Percentiles rank a stretch among this genome's conserved stretches.
phyloP scores from a whole-genome alignment of 2,888 invertebrate genomes.

The Eilema depressum region DNA sequence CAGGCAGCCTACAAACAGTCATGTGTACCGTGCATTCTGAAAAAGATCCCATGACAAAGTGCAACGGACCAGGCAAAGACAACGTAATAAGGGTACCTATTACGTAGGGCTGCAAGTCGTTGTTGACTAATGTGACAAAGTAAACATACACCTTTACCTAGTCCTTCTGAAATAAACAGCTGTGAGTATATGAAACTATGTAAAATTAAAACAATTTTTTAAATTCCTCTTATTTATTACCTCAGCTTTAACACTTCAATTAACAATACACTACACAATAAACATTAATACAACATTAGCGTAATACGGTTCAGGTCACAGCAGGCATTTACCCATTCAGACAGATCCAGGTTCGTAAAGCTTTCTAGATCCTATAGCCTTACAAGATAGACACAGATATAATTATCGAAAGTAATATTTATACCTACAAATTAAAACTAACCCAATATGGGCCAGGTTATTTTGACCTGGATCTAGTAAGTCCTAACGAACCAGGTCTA shows the following conservation, averaged over 20 bases:
- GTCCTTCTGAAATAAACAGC: neutral
- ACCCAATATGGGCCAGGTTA: neutral
- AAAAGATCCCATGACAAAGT: too few relatives aligned
- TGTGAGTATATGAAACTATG: neutral
- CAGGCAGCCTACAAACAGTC: too few relatives aligned
- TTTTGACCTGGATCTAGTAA: neutral
- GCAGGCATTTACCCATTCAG: slow-evolving; percentile 49
- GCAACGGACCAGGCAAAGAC: too few relatives aligned
- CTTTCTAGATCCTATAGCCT: slow-evolving; percentile 30
- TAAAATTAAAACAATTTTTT: slow-evolving; percentile 41
- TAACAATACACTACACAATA: slow-evolving; percentile 66
- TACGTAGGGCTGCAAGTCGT: too few relatives aligned
- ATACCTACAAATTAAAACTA: slow-evolving; percentile 10
- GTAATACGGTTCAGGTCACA: slow-evolving; percentile 69
- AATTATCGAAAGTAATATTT: slow-evolving; percentile 13
- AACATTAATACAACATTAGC: slow-evolving; percentile 62
- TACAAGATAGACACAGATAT: slow-evolving; percentile 12
- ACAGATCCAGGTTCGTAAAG: slow-evolving; percentile 55
- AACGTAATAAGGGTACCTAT: too few relatives aligned
- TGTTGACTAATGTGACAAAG: too few relatives aligned
- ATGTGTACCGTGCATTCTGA: too few relatives aligned
- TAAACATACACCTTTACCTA: too few relatives aligned
- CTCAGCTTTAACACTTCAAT: slow-evolving; percentile 76
- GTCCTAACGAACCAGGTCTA: slow-evolving; percentile 36
- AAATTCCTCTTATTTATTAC: slow-evolving; percentile 85